Evolutionary conservation across 2,113 vertebrate genomes (phyloP).

Genomic region (Pleuronectes platessa): DNA sequence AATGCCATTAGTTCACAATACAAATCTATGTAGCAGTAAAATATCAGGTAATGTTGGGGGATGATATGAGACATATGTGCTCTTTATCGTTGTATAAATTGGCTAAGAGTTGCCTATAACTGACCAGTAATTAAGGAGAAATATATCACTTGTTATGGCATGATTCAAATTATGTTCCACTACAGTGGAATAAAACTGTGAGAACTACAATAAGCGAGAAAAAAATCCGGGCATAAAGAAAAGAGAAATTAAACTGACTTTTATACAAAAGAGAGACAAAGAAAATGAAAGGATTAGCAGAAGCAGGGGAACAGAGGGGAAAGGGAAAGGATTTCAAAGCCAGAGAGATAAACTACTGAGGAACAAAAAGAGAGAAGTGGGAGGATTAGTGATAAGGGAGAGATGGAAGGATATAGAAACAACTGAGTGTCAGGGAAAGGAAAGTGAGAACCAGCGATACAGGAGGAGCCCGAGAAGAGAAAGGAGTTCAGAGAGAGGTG

Average conservation of each 20-base stretch:
- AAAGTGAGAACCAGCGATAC: constrained; percentile 49
- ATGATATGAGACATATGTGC: constrained; percentile 6
- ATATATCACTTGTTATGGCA: not conserved
- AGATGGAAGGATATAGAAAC: constrained; percentile 70
- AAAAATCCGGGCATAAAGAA: constrained; percentile 36
- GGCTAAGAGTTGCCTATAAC: not conserved
- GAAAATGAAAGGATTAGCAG: constrained; percentile 73
- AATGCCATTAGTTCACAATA: not conserved
- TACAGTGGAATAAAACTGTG: constrained; percentile 20
- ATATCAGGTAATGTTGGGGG: not conserved
- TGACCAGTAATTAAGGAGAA: not conserved
- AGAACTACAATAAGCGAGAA: constrained; percentile 24
- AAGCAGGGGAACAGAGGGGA: constrained; percentile 58
- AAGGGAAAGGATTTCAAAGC: constrained; percentile 70
- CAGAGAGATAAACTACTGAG: constrained; percentile 61
- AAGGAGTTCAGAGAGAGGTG: constrained; percentile 50
- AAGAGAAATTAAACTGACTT: constrained; percentile 63
- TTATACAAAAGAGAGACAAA: constrained; percentile 66
- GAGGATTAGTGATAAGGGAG: constrained; percentile 71
- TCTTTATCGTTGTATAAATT: not conserved
- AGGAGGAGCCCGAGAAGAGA: constrained; percentile 43
- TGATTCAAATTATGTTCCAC: constrained; percentile 15
- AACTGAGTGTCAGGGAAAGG: constrained; percentile 54
- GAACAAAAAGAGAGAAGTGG: constrained; percentile 54
- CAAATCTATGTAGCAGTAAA: not conserved